Evolutionary conservation across 2,113 vertebrate species (phyloP).

Genomic region (pig (Sus scrofa)): T2T-Sscrofa CM000830.6:16772001-16772500

Average conservation of each 20-base stretch:
- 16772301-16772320: not conserved
- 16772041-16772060: not conserved
- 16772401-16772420: not conserved
- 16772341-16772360: not conserved
- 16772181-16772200: not conserved
- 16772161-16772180: not conserved
- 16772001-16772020: slow-evolving; percentile 33
- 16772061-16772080: not conserved
- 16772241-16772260: not conserved
- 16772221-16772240: not conserved
- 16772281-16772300: not conserved
- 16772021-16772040: slow-evolving; percentile 2
- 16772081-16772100: not conserved
- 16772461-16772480: slow-evolving; percentile 2
- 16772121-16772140: not conserved
- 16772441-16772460: not conserved
- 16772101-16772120: not conserved
- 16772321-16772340: not conserved
- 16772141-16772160: not conserved
- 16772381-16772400: not conserved
- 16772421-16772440: not conserved
- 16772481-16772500: not conserved
- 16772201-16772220: not conserved
- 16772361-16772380: not conserved
- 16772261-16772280: not conserved